Evolutionary conservation across 2,113 vertebrate species (phyloP), one percentile per base, ranked within the genome.

Genomic region (Mystacornis crossleyi): DNA sequence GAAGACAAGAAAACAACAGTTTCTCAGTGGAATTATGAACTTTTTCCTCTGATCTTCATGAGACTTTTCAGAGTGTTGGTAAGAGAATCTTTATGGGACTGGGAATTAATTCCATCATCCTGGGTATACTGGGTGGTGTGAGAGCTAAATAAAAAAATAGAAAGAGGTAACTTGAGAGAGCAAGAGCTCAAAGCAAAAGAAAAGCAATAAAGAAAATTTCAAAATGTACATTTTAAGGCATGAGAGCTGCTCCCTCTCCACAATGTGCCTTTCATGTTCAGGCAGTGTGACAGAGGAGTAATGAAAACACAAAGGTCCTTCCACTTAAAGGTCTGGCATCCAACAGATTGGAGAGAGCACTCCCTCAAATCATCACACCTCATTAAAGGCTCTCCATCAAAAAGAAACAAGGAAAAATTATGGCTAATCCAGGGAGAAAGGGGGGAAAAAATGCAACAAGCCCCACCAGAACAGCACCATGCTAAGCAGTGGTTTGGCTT

Each of bases 231-330:
- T 78, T 53, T 75, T 36, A 40, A 86, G 81, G 91, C 82, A 78
- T 14, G 64, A 73, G 86, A 69, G 82, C 86, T 43, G 36, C 80
- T 94, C 86, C 18, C 82, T 66, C 33, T 38, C 23, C 72, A 55
- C 83, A 90, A 60, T 5, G 72, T 47, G 75, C 80, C 80, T 90
- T 93, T 95, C 89, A 89, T 67, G 89, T 40, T 26, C 94, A 90
- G 51, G 50, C 75, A 78, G 72, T 78, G 94, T 92, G 95, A 92
- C 69, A 2, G 67, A 73, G 93, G 31, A 75, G 72, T 8, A 81
- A 55, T 10, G 10, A 38, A 83, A 89, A 84, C 73, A 96, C 91
- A 96, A 96, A 94, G 57, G 51, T 55, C 24, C 57, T 89, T 84
- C 89, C 42, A 8, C 86, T 97, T 66, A 66, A 81, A 90, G 3